Conservation (phyloP, 1,140 invertebrate species). For the Pachypeltis micranthus region DNA sequence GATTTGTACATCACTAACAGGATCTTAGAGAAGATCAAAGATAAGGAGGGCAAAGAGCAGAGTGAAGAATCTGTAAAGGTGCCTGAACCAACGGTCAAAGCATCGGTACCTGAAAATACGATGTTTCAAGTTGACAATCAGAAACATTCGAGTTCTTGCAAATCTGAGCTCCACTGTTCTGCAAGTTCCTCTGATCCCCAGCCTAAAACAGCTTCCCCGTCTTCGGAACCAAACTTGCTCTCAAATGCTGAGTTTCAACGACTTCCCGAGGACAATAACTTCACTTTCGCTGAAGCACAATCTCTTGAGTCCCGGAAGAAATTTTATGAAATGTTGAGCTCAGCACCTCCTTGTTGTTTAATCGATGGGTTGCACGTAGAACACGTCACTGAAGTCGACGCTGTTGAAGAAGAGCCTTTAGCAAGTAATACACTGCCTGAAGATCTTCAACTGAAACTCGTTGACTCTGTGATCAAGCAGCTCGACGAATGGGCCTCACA, state of each 20-base stretch:
- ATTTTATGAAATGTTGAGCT: not conserved
- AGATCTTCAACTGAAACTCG: not conserved
- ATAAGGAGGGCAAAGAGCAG: conserved; percentile 10
- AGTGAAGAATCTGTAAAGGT: too few species aligned
- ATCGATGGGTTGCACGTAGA: not conserved
- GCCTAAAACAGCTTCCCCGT: too few species aligned
- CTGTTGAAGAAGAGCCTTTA: not conserved
- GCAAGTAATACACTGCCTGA: not conserved
- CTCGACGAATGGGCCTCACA: not conserved
- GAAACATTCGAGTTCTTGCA: too few species aligned
- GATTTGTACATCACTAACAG: conserved; percentile 18
- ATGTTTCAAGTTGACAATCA: too few species aligned
- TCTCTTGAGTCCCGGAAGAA: not conserved
- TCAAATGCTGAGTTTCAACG: too few species aligned
- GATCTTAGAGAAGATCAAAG: conserved; percentile 17
- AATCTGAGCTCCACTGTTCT: too few species aligned
- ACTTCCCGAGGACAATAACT: too few species aligned
- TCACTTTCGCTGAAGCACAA: too few species aligned
- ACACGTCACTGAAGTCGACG: not conserved
- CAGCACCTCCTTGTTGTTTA: not conserved
- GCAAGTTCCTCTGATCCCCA: too few species aligned
- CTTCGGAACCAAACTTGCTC: too few species aligned
- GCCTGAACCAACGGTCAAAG: too few species aligned
- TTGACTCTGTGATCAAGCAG: not conserved
- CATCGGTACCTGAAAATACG: too few species aligned